These are phyloP conservation scores for Andrena cerasifolii DNA, from an alignment of 1,140 invertebrate species.

Conservation along the genomic window DNA sequence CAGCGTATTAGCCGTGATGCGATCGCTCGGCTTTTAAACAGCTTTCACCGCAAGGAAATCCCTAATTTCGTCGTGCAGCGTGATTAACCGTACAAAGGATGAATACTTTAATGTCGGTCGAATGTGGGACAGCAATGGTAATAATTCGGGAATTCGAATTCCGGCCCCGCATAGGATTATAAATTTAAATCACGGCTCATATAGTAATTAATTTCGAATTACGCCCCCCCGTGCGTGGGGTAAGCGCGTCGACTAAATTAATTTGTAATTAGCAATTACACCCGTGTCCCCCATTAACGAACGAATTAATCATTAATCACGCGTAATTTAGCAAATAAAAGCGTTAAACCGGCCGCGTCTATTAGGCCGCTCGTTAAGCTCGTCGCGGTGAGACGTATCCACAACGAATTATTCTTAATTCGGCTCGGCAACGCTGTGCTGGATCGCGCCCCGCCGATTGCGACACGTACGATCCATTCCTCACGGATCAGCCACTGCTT, in stretches of 20 bases:
- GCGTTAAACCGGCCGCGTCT: neutral
- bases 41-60: constrained; percentile 35
- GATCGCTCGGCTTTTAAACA: neutral
- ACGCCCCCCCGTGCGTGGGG: constrained; percentile 39
- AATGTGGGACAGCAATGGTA: constrained; percentile 62
- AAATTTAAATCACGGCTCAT: constrained; percentile 67
- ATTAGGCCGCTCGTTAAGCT: constrained; percentile 7
- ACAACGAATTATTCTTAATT: constrained; percentile 20
- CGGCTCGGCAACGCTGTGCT: neutral
- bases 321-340: constrained; percentile 48
- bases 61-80: constrained; percentile 32
- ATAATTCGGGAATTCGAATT: constrained; percentile 57
- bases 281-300: constrained; percentile 45
- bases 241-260: constrained; percentile 58
- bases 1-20: neutral
- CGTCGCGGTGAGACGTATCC: neutral
- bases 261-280: constrained; percentile 63
- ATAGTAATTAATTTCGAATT: constrained; percentile 67
- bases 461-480: constrained; percentile 61
- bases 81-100: constrained; percentile 28
- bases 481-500: constrained; percentile 57
- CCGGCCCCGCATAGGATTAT: constrained; percentile 62
- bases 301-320: constrained; percentile 50
- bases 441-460: constrained; percentile 14
- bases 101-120: constrained; percentile 57